phyloP scores from a whole-genome alignment of 1,140 invertebrate species.

The Rhyacophila brunnea region DNA sequence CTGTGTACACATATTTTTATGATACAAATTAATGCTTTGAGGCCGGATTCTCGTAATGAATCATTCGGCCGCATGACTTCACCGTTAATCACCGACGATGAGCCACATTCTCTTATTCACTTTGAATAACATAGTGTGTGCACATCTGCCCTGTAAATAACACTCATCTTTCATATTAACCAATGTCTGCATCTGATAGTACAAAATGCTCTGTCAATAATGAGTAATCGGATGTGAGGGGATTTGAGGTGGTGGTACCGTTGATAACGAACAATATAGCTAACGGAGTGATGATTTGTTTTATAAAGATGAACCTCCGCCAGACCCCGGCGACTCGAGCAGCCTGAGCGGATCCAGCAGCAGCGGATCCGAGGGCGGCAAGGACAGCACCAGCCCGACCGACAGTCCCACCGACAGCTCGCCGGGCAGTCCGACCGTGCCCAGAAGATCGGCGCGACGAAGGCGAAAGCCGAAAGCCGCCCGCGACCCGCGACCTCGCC shows the following conservation, averaged over 20 bases:
- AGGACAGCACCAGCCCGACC: slow-evolving; percentile 39
- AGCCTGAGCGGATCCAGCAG: slow-evolving; percentile 49
- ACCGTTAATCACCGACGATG: too few species aligned
- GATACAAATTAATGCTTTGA: too few species aligned
- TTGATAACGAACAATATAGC: slow-evolving; percentile 13
- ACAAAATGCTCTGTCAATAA: too few species aligned
- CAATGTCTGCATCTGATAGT: too few species aligned
- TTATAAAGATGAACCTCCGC: slow-evolving; percentile 31
- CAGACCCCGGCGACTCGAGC: slow-evolving; percentile 44
- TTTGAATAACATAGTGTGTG: too few species aligned
- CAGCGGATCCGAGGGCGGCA: slow-evolving; percentile 49
- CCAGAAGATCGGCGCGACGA: neutral
- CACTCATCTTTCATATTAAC: too few species aligned
- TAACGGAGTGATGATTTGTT: slow-evolving; percentile 33
- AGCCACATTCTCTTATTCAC: too few species aligned
- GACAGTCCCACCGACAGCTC: slow-evolving; percentile 43
- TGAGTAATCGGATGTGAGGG: neutral
- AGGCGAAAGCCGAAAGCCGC: slow-evolving; percentile 37
- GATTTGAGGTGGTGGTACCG: slow-evolving; percentile 21
- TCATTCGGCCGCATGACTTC: too few species aligned
- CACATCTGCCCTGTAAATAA: too few species aligned
- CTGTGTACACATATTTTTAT: too few species aligned
- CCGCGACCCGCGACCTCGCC: slow-evolving; percentile 41
- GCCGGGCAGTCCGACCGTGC: slow-evolving; percentile 41
- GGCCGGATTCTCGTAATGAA: too few species aligned